These are phyloP conservation scores for Neostethus bicornis DNA, from an alignment of 2,797 vertebrate genomes.

Conservation along the genomic window DNA sequence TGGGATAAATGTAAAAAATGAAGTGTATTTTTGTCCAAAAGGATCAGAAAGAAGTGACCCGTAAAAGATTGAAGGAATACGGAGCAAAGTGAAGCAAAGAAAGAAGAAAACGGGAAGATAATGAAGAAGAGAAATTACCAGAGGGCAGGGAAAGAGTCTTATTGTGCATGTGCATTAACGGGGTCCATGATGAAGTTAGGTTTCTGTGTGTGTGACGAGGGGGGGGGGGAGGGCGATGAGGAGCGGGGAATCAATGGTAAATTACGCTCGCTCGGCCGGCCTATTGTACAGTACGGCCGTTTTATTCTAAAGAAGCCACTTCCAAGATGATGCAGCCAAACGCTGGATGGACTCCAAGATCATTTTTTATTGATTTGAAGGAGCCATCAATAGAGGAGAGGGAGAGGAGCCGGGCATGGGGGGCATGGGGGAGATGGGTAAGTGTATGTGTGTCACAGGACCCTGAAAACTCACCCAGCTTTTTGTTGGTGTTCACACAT, in stretches of 20 bases:
- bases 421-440: slow-evolving; percentile 22
- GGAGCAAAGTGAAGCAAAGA: slow-evolving; percentile 41
- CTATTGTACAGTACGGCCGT: slow-evolving; percentile 89
- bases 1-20: too few relatives aligned
- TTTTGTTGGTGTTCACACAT: slow-evolving; percentile 78
- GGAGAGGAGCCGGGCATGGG: slow-evolving; percentile 71
- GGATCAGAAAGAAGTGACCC: slow-evolving; percentile 85
- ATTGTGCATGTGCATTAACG: slow-evolving; percentile 89
- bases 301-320: slow-evolving; percentile 87
- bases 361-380: slow-evolving; percentile 91
- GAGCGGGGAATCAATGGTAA: slow-evolving; percentile 92
- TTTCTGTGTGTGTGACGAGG: slow-evolving; percentile 86
- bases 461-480: slow-evolving; percentile 40
- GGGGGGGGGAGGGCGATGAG: slow-evolving; percentile 67
- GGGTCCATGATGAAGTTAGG: slow-evolving; percentile 87
- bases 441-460: slow-evolving; percentile 68
- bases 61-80: slow-evolving; percentile 81
- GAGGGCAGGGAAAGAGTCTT: slow-evolving; percentile 82
- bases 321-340: slow-evolving; percentile 87
- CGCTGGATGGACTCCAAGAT: slow-evolving; percentile 86
- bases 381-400: slow-evolving; percentile 70
- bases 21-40: too few relatives aligned
- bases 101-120: slow-evolving; percentile 70
- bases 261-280: slow-evolving; percentile 89
- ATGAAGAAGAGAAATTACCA: slow-evolving; percentile 83